Evolutionary conservation across 2,113 vertebrate genomes (phyloP), one percentile per base, ranked within the genome.

Genomic region (Scatophagus argus): DNA sequence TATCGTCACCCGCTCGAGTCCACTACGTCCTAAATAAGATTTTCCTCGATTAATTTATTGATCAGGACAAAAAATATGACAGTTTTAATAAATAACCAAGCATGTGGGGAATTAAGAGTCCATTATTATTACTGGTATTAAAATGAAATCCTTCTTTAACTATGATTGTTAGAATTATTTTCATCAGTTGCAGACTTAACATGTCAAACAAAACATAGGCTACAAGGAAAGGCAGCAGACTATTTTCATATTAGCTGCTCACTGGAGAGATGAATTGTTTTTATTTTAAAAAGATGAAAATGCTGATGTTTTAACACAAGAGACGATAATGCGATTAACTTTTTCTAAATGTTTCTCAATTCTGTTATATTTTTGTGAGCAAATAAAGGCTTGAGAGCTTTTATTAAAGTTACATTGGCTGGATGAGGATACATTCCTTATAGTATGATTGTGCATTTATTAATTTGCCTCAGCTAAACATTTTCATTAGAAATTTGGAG

Each of bases 1-100:
- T 34, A 36, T 61, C 75, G 52, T 89, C 85, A 80, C 83, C 79
- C 74, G 62, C 68, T 82, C 75, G 56, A 85, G 72, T 80, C 87
- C 87, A 55, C 81, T 72, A 66, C 47, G 79, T 82, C 88, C 90
- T 91, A 52, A 77, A 83, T 41, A 49, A 78, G 55, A 86, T 66
- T 77, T 56, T 5, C 5, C 19, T 65, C 23, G 4, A 79, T 89
- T 77, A 87, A 73, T 81, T 31, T 16, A 70, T 41, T 34, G 46
- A 36, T 74, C 21, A 52, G 9, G 11, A 25, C 29, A 71, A 65
- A 14, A 46, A 27, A 23, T 72, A 61, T 8, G n/a, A 38, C 16
- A 56, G 6, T 32, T 6, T 34, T 11, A 59, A 31, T 36, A 38
- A 21, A 56, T 12, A 25, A 52, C 2, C 7, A 68, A 65, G 31